Base-by-base conservation (phyloP, 2,888 invertebrate genomes). In the Lycaena phlaeas region DNA sequence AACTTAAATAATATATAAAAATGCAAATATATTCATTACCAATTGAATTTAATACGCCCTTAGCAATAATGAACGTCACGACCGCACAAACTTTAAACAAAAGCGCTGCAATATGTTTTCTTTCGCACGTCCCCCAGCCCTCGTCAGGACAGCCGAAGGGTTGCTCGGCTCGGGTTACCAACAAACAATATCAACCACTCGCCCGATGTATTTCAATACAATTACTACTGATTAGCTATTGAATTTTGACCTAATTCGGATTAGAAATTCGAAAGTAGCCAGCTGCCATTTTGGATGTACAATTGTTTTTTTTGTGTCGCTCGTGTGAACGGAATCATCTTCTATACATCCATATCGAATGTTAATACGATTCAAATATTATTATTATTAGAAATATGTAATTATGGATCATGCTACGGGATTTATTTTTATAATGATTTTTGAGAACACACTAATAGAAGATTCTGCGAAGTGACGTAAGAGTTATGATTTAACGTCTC, bases 211-310 rank as follows among this genome's bases (percentile, higher is more conserved):
- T 52, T 52, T 45, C 52, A 52, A 56, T 51, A 58, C 56, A 56
- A 58, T 58, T 57, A 57, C 53, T 49, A 42, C 46, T 58, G 57
- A 58, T 58, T 58, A 56, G 57, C 57, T 39, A 58, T 58, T 57
- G 51, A 57, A 54, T 56, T 22, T 48, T 45, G 46, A 46, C 42
- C 50, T 44, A 43, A 46, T 49, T 49, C 38, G 42, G 12, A 34
- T 22, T 22, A 39, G 39, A 31, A 12, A 31, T 26, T 25, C 30
- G 39, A 30, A 31, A 39, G 30, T 31, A 31, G 22, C 30, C 39
- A 39, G 39, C 39, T 39, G 39, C 31, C 15, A 15, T 26, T 39
- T 9, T 7, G 15, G 31, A 31, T 4, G 25, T 25, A 29, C 26
- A 26, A 25, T 17, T 7, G 25, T 30, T 38, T 38, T 37, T 36